Percentiles rank a stretch among this genome's conserved stretches.
phyloP scores from a whole-genome alignment of 2,888 invertebrate species.

The Molorchus minor region DNA sequence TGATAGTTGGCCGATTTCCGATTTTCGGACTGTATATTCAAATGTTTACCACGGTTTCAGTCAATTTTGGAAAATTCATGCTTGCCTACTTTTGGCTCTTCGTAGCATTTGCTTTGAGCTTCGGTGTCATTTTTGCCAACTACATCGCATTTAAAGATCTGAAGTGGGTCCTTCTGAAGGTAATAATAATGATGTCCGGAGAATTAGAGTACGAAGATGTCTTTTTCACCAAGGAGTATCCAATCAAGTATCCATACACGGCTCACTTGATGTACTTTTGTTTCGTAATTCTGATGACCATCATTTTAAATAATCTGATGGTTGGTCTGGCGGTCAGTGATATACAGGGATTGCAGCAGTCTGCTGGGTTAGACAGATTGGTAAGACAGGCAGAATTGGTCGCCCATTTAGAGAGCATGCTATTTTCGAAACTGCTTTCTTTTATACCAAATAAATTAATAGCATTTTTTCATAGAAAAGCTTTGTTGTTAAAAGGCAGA shows the following conservation, averaged over 20 bases:
- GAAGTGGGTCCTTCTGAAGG: conserved; percentile 74
- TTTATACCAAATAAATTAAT: conserved; percentile 71
- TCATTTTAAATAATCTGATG: conserved; percentile 83
- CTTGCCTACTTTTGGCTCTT: conserved; percentile 82
- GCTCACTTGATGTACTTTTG: conserved; percentile 79
- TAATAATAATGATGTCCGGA: conserved; percentile 89
- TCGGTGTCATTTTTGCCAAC: conserved; percentile 82
- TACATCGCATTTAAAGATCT: conserved; percentile 76
- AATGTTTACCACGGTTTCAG: conserved; percentile 86
- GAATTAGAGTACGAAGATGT: conserved; percentile 87
- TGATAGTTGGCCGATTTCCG: conserved; percentile 86
- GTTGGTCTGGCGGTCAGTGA: conserved; percentile 88
- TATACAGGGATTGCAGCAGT: conserved; percentile 81
- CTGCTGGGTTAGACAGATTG: conserved; percentile 80
- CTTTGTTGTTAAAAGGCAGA: conserved; percentile 78
- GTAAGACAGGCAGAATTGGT: conserved; percentile 85
- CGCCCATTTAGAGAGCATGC: conserved; percentile 82
- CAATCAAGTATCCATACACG: conserved; percentile 68
- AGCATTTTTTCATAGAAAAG: conserved; percentile 74
- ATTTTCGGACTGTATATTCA: conserved; percentile 87
- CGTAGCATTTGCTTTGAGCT: conserved; percentile 82
- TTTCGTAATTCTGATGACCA: conserved; percentile 82
- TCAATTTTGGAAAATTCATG: conserved; percentile 84
- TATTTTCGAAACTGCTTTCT: conserved; percentile 79
- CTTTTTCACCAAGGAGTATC: conserved; percentile 69